phyloP scores from a whole-genome alignment of 2,888 invertebrate genomes.

The Chouioia cunea region DNA sequence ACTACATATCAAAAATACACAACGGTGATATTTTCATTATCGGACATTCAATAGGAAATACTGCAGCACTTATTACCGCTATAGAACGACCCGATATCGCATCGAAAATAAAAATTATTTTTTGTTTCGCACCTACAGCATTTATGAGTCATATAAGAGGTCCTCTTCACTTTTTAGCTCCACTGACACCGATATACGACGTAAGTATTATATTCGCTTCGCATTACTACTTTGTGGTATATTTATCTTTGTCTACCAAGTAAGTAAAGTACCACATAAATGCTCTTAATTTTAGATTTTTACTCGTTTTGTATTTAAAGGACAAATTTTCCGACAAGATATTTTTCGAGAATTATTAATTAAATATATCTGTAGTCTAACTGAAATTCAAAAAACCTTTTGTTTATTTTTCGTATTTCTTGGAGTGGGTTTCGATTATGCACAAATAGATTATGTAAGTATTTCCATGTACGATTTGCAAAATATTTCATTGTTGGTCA shows the following conservation, averaged over 20 bases:
- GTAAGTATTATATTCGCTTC: too few relatives aligned
- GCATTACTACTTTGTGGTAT: too few relatives aligned
- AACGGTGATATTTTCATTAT: constrained; percentile 57
- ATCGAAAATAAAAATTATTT: constrained; percentile 77
- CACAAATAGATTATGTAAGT: constrained; percentile 75
- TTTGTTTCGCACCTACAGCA: constrained; percentile 77
- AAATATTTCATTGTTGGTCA: background rate
- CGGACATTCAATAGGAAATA: constrained; percentile 73
- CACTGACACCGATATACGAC: too few relatives aligned
- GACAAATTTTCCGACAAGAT: too few relatives aligned
- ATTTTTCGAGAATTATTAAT: too few relatives aligned
- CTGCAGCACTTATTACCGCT: constrained; percentile 79
- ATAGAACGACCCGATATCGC: constrained; percentile 76
- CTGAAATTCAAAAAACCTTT: constrained; percentile 47
- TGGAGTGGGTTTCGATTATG: constrained; percentile 79
- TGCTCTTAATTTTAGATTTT: too few relatives aligned
- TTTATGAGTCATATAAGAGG: constrained; percentile 64
- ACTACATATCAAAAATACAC: constrained; percentile 68
- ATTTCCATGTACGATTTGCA: constrained; percentile 1
- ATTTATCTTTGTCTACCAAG: too few relatives aligned
- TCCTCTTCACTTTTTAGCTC: background rate
- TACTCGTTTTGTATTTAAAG: too few relatives aligned
- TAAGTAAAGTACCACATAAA: too few relatives aligned
- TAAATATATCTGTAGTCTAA: too few relatives aligned
- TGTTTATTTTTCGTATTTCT: constrained; percentile 82